Evolutionary conservation across 2,113 vertebrate species (phyloP).

Genomic region (Actinemys pallida): DNA sequence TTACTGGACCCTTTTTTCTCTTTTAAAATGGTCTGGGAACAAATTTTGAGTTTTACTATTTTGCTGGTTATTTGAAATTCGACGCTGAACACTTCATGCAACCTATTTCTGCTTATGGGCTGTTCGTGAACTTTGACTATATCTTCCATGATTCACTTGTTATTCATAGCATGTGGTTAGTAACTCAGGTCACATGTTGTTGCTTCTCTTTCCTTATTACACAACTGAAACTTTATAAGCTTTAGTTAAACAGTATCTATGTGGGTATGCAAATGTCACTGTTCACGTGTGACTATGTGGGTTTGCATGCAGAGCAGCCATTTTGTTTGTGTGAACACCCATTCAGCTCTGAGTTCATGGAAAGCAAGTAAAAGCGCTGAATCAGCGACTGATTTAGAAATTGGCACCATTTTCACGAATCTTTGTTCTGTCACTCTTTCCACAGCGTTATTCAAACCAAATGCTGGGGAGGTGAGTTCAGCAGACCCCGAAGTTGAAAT

Average conservation of each 20-base stretch:
- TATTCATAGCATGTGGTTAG: conserved; percentile 73
- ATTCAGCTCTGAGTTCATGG: conserved; percentile 35
- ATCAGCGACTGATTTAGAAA: conserved; percentile 67
- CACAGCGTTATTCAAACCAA: conserved; percentile 7
- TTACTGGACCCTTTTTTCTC: conserved; percentile 39
- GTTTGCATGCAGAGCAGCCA: conserved; percentile 59
- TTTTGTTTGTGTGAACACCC: conserved; percentile 72
- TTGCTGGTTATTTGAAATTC: conserved; percentile 74
- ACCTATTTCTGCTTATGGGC: conserved; percentile 76
- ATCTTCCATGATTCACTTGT: conserved; percentile 75
- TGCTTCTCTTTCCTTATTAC: conserved; percentile 76
- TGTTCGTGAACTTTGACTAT: conserved; percentile 73
- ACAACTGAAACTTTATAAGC: conserved; percentile 76
- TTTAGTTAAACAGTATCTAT: conserved; percentile 75
- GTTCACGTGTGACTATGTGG: conserved; percentile 68
- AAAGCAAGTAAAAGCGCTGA: conserved; percentile 68
- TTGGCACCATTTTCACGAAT: conserved; percentile 65
- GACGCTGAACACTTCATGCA: conserved; percentile 66
- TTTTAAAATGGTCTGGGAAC: conserved; percentile 71
- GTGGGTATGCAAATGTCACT: conserved; percentile 76
- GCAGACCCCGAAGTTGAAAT: not conserved
- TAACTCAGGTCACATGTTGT: conserved; percentile 77
- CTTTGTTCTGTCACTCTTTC: not conserved
- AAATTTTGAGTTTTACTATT: conserved; percentile 77
- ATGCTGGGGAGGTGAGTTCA: not conserved